phyloP scores from a whole-genome alignment of 2,797 vertebrate genomes.

The Pyrocephalus nanus region DNA sequence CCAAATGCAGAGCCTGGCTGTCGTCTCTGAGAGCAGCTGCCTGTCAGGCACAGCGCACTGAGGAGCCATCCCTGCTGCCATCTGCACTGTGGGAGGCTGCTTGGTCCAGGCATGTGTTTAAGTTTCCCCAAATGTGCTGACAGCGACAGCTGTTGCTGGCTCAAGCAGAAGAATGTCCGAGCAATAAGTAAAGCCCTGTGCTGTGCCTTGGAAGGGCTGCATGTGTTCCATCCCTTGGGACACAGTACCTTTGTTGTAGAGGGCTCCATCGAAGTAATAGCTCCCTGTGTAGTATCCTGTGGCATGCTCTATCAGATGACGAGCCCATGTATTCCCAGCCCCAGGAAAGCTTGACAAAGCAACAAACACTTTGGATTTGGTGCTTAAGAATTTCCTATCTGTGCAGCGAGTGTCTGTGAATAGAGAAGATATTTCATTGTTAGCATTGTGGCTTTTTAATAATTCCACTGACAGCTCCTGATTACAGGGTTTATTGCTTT shows the following conservation, averaged over 20 bases:
- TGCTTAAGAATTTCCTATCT: conserved; percentile 89
- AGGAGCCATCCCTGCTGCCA: background rate
- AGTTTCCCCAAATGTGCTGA: accelerated
- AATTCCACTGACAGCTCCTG: background rate
- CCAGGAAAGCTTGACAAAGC: conserved; percentile 96
- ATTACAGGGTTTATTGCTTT: background rate
- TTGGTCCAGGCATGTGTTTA: accelerated
- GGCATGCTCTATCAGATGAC: conserved; percentile 92
- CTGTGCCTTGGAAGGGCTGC: background rate
- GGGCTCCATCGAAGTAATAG: conserved; percentile 94
- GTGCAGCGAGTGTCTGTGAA: conserved; percentile 92
- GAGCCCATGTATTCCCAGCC: conserved; percentile 95
- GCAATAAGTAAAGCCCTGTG: background rate
- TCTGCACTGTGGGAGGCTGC: accelerated
- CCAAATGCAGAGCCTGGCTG: background rate
- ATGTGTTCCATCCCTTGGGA: background rate
- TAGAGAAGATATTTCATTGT: conserved; percentile 14
- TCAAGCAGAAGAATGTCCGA: background rate
- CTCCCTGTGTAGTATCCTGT: conserved; percentile 96
- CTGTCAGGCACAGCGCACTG: accelerated
- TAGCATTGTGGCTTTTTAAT: background rate
- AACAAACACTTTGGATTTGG: conserved; percentile 88
- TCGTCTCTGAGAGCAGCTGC: background rate
- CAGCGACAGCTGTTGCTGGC: background rate
- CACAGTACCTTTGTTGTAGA: conserved; percentile 91